Evolutionary conservation across 2,797 vertebrate species (phyloP).

Genomic region (Sparus aurata): DNA sequence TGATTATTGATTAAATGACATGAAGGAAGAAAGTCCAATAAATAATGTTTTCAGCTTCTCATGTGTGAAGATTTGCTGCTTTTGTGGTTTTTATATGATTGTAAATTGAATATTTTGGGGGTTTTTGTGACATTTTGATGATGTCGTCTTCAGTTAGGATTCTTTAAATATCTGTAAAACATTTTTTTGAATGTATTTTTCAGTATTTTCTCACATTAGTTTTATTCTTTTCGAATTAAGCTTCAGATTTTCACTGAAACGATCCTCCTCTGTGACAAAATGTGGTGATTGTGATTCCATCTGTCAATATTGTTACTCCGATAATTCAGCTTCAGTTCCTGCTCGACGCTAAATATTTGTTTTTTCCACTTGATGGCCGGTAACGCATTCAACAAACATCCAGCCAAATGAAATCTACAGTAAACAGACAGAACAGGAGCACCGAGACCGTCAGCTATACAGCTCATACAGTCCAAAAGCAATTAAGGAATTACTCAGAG

Average conservation of each 20-base stretch:
- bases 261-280: no score
- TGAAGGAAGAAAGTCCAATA: not conserved
- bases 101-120: not conserved
- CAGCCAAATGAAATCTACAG: not conserved
- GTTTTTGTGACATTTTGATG: no score
- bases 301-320: not conserved
- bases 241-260: no score
- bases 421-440: slow-evolving; percentile 2
- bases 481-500: slow-evolving; percentile 61
- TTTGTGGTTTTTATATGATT: not conserved
- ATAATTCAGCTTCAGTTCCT: not conserved
- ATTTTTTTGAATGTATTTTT: no score
- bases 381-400: not conserved
- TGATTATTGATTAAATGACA: no score
- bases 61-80: not conserved
- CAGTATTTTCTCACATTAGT: no score
- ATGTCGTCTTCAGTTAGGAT: no score
- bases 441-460: not conserved
- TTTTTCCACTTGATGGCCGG: not conserved
- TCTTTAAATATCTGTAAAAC: no score
- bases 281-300: not conserved
- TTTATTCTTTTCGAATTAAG: no score
- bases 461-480: slow-evolving; percentile 30
- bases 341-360: not conserved
- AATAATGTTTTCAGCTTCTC: not conserved